Conservation (phyloP, 2,888 invertebrate species). For the Lasioglossum zephyrum region DNA sequence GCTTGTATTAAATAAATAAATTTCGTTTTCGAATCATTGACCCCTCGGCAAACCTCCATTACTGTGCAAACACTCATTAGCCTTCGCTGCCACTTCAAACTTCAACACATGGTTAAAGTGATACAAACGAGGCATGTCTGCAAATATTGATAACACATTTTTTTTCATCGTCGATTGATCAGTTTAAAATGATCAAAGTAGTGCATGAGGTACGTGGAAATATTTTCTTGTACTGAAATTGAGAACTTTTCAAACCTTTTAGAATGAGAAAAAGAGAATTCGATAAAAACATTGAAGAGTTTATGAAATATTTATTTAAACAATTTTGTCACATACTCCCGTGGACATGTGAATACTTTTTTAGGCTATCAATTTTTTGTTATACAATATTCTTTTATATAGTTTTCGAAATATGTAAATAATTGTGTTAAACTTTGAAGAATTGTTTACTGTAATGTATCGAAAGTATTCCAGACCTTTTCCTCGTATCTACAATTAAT, state of each 20-base stretch:
- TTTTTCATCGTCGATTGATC: background rate
- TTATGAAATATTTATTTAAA: background rate
- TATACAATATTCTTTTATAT: background rate
- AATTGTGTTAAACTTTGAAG: no score
- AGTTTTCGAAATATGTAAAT: background rate
- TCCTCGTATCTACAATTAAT: background rate
- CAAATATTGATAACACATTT: background rate
- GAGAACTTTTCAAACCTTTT: background rate
- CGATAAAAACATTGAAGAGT: no score
- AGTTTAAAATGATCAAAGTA: background rate
- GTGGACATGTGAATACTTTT: background rate
- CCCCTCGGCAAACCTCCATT: background rate
- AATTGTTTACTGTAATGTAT: no score
- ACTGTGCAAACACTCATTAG: background rate
- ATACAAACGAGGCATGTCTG: background rate
- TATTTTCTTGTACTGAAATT: background rate
- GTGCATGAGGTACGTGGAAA: background rate
- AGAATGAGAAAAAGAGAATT: background rate
- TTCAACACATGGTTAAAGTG: background rate
- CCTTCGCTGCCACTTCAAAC: background rate
- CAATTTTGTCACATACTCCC: background rate
- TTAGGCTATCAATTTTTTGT: background rate
- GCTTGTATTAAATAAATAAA: background rate
- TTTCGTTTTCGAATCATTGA: background rate
- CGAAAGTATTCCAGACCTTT: background rate